Evolutionary conservation across 2,888 invertebrate genomes (phyloP), one percentile per base, ranked within the genome.

Genomic region (Incurvaria masculella): DNA sequence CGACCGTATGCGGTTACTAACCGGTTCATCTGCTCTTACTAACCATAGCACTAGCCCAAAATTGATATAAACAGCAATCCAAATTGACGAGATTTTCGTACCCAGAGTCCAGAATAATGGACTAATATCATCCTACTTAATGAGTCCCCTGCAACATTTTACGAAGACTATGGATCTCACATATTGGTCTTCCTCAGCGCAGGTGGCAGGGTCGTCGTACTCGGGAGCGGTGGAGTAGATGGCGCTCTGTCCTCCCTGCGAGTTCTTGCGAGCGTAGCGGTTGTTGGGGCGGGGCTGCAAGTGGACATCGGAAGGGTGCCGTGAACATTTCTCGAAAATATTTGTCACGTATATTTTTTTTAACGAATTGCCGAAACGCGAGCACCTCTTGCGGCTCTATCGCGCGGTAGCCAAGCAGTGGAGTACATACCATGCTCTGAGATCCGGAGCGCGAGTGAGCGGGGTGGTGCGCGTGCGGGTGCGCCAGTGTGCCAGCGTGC

Each of bases 131-230:
- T 44, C n/a, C 21, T n/a, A 16, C 16, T 21, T 21, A 11, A 3
- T 39, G 14, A 17, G 17, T 20, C 6, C 23, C 43, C 6, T 5
- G 8, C 2, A 18, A 6, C 14, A 21, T 6, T 3, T 21, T 40
- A 40, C 16, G 14, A 4, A 21, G 4, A 16, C 16, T 11, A 11
- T 41, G 49, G 33, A 33, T 14, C 69, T 71, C 65, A 84, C 93
- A 71, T 94, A 94, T 76, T 92, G 93, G 72, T 94, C 93, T 65
- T 94, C 94, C 56, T 91, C 91, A 56, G 91, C 92, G 68, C 92
- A 93, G 63, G 94, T 94, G 49, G 94, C 93, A 41, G 94, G 94
- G 69, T 94, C 94, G 72, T 94, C 94, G 69, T 94, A 94, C 73
- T 94, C 94, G 49, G 94, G 93, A 26, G 89, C 88, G 52, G 88